Evolutionary conservation across 2,113 vertebrate species (phyloP), one percentile per base, ranked within the genome.

Genomic region (Ranitomeya imitator): DNA sequence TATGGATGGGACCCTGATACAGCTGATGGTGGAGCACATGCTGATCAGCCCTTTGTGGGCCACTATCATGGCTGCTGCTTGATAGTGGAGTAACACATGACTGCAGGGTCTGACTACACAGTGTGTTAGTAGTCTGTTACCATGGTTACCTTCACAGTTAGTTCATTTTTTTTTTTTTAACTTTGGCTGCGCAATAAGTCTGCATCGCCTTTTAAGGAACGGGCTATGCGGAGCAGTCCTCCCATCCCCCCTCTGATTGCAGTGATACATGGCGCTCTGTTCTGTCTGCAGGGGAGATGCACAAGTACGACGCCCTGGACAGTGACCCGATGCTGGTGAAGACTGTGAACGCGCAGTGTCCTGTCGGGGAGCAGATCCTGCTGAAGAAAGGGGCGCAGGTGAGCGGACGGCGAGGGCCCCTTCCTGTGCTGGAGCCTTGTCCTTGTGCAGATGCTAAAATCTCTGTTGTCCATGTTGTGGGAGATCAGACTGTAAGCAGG

Each of bases 311-410:
- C 86, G 97, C 98, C 6, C 82, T 97, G 88, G 98, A 99, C 92
- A 99, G 97, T 86, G 95, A 99, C 89, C 97, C 97, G 0, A 85
- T 93, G 85, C 90, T 96, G 55, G 94, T 93, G 76, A 96, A 90
- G 83, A 94, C 92, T 10, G 95, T 99, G 37, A 96, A 99, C 23
- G 88, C 94, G 45, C 97, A 97, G 90, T 99, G 97, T 93, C 97
- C 98, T 0, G 98, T 97, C 63, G 92, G 94, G 89, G 95, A 92
- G 83, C 89, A 93, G 71, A 93, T 99, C 91, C 96, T 96, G 81
- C 95, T 99, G 71, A 99, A 99, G 94, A 94, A 96, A 6, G 97
- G 98, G 83, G 95, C 98, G 85, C 98, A 99, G 96, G 98, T 97
- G 23, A 89, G 90, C 15, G 10, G 37, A 45, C 37, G 5, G 37